Conservation (phyloP, 2,797 vertebrate species). For the Antennarius maculatus region DNA sequence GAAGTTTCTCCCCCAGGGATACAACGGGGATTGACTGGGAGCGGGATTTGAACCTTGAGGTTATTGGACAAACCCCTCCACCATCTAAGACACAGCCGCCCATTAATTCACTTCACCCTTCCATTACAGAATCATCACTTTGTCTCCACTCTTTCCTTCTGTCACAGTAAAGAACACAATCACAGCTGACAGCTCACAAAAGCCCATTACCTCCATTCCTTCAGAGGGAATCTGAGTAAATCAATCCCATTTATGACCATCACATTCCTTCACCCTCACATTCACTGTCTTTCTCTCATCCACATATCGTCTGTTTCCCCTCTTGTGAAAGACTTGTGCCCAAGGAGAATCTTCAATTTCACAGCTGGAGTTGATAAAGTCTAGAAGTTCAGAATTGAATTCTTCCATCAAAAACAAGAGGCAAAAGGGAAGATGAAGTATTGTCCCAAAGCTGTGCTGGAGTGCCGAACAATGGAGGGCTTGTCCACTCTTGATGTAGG, state of each 20-base stretch:
- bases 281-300: constrained; percentile 51
- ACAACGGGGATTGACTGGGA: too few species aligned
- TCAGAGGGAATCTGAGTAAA: constrained; percentile 45
- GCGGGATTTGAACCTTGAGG: too few species aligned
- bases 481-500: too few species aligned
- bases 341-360: constrained; percentile 54
- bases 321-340: constrained; percentile 50
- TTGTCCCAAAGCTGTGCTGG: background rate
- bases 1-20: too few species aligned
- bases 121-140: constrained; percentile 13
- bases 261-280: constrained; percentile 57
- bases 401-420: constrained; percentile 58
- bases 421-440: constrained; percentile 22
- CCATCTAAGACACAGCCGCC: too few species aligned
- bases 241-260: constrained; percentile 54
- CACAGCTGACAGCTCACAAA: constrained; percentile 40
- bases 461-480: constrained; percentile 20
- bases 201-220: constrained; percentile 36
- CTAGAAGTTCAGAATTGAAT: constrained; percentile 44
- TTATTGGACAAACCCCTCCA: too few species aligned
- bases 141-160: constrained; percentile 18
- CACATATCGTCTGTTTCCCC: constrained; percentile 33
- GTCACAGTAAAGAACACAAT: constrained; percentile 25
- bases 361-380: constrained; percentile 75
- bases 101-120: constrained; percentile 3